Evolutionary conservation across 2,888 invertebrate species (phyloP), one percentile per base, ranked within the genome.

Genomic region (Pollenia griseotomentosa): DNA sequence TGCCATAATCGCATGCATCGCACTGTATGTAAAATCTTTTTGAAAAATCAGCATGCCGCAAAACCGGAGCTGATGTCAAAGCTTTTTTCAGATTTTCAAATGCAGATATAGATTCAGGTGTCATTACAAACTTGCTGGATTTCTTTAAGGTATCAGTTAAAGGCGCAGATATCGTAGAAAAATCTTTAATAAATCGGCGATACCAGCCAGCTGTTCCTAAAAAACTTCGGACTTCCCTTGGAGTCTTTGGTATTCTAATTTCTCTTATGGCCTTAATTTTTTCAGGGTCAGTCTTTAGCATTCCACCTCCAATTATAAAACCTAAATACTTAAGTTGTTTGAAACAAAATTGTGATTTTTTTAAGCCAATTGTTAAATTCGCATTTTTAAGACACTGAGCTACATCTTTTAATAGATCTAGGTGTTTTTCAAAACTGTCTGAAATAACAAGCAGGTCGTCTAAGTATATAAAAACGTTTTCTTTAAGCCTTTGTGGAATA

Each of bases 141-240:
- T 19, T 19, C 2, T 19, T 19, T 19, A 19, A 19, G 19, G 19
- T 19, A 9, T 61, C 61, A n/a, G 61, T 61, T 33, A 61, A 23
- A n/a, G 61, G 61, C 7, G 40, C 61, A 3, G 61, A 7, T 14
- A 61, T 33, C 2, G 14, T 14, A 7, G 61, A 40, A 23, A 61
- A 61, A n/a, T 40, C 14, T n/a, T 16, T 44, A 4, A 65, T 65
- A 46, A 65, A 65, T 19, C 46, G 8, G 44, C 65, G 44, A 44
- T 65, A 65, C 65, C 65, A 65, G 6, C 65, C 65, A 9, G 65
- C 65, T 11, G 65, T 65, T 8, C 65, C 65, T 12, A 65, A 12
- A 12, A 65, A 61, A 42, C 40, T 61, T 7, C 61, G 14, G 2
- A 61, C 61, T n/a, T 40, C 61, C 14, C 57, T 57, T 1, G 14